Conservation (phyloP, 2,888 invertebrate species). For the Epirrhoe tristata region DNA sequence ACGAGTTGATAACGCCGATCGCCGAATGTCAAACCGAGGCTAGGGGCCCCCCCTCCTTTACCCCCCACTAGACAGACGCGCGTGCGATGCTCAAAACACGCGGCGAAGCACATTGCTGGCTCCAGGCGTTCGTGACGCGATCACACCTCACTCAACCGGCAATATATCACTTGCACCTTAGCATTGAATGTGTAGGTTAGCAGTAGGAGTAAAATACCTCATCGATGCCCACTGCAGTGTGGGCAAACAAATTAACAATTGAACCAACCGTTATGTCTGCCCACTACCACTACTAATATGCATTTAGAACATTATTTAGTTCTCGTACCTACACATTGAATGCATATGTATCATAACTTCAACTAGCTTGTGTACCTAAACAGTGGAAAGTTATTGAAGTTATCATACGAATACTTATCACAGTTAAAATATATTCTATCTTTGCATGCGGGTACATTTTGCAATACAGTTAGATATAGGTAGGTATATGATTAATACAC, state of each 20-base stretch:
- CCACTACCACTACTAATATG: constrained; percentile 22
- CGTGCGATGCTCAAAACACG: constrained; percentile 51
- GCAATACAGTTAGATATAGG: constrained; percentile 51
- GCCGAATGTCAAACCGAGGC: constrained; percentile 83
- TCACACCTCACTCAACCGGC: constrained; percentile 46
- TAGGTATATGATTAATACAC: constrained; percentile 65
- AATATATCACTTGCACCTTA: constrained; percentile 32
- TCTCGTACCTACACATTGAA: neutral
- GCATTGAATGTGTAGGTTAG: constrained; percentile 35
- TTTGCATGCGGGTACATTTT: constrained; percentile 58
- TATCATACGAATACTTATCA: constrained; percentile 10
- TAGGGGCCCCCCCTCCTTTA: constrained; percentile 69
- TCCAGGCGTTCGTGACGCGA: constrained; percentile 45
- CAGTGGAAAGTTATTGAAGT: constrained; percentile 26
- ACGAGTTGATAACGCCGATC: constrained; percentile 82
- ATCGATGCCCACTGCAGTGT: constrained; percentile 53
- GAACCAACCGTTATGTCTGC: constrained; percentile 50
- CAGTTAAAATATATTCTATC: constrained; percentile 24
- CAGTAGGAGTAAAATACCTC: constrained; percentile 39
- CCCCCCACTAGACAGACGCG: constrained; percentile 62
- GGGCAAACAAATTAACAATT: constrained; percentile 60
- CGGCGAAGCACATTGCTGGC: constrained; percentile 61
- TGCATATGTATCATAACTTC: neutral
- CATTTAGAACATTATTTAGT: constrained; percentile 14
- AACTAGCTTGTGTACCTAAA: constrained; percentile 27